Percentiles rank a stretch among this genome's conserved stretches.
phyloP scores from a whole-genome alignment of 2,113 vertebrate genomes.

The Machaerirhynchus nigripectus region DNA sequence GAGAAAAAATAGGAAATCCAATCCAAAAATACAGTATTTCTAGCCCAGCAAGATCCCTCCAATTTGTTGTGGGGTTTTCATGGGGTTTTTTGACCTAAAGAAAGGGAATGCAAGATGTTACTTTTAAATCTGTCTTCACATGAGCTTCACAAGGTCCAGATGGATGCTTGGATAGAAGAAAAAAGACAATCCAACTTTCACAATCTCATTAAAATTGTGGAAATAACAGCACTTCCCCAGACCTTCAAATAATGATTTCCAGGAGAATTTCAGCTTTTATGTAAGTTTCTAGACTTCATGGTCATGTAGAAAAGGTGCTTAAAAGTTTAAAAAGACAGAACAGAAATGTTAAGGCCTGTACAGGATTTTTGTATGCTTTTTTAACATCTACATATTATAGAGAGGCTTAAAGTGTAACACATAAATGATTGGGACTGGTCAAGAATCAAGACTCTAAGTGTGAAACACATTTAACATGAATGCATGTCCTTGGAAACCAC shows the following conservation, averaged over 20 bases:
- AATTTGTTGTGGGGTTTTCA: background rate
- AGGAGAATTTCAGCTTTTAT: background rate
- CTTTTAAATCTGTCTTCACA: background rate
- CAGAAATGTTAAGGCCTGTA: background rate
- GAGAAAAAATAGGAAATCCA: background rate
- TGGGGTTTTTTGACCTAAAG: background rate
- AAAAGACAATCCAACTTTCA: background rate
- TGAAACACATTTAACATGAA: background rate
- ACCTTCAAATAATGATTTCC: background rate
- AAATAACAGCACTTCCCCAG: background rate
- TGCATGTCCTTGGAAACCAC: background rate
- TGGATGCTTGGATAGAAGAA: background rate
- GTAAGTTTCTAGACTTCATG: background rate
- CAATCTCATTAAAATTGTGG: background rate
- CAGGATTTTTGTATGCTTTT: background rate
- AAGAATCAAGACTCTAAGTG: background rate
- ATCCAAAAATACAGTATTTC: background rate
- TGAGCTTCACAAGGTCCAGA: background rate
- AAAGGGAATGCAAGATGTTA: background rate
- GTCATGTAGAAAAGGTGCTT: background rate
- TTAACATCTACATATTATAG: background rate
- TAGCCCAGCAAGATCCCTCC: background rate
- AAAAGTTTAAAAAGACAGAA: background rate
- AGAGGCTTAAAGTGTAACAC: background rate
- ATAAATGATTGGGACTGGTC: background rate